Evolutionary conservation across 2,797 vertebrate species (phyloP).

Genomic region (Australoheros facetus): DNA sequence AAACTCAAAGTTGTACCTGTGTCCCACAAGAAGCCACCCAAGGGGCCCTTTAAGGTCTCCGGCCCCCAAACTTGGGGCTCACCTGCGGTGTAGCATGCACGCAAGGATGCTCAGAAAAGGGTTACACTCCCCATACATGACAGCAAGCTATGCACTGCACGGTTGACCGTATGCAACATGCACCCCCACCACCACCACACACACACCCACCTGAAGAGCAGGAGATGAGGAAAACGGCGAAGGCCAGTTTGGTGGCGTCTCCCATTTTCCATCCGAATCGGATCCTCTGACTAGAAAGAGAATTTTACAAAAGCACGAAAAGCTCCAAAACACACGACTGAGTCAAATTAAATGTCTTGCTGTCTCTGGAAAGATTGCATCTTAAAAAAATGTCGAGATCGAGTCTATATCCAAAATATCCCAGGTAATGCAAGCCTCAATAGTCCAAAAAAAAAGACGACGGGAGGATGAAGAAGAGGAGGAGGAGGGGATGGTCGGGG

Average conservation of each 20-base stretch:
- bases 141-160: conserved; percentile 29
- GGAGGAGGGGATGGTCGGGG: conserved; percentile 41
- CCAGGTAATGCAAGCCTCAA: conserved; percentile 46
- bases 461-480: conserved; percentile 17
- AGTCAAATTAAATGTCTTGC: conserved; percentile 54
- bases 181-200: background rate
- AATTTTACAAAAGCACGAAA: conserved; percentile 27
- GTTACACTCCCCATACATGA: conserved; percentile 34
- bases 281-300: conserved; percentile 64
- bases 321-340: conserved; percentile 9
- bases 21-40: background rate
- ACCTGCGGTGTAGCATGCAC: conserved; percentile 36
- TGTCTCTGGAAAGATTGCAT: conserved; percentile 63
- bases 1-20: background rate
- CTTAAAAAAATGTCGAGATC: conserved; percentile 27
- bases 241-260: conserved; percentile 96
- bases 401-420: conserved; percentile 60
- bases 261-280: conserved; percentile 90
- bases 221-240: conserved; percentile 97
- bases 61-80: conserved; percentile 22
- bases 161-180: conserved; percentile 19
- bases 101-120: conserved; percentile 37
- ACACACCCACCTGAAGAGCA: conserved; percentile 95
- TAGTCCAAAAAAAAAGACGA: conserved; percentile 27
- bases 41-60: conserved; percentile 25